Base-by-base conservation (phyloP, 2,113 vertebrate genomes). In the Plotosus lineatus region DNA sequence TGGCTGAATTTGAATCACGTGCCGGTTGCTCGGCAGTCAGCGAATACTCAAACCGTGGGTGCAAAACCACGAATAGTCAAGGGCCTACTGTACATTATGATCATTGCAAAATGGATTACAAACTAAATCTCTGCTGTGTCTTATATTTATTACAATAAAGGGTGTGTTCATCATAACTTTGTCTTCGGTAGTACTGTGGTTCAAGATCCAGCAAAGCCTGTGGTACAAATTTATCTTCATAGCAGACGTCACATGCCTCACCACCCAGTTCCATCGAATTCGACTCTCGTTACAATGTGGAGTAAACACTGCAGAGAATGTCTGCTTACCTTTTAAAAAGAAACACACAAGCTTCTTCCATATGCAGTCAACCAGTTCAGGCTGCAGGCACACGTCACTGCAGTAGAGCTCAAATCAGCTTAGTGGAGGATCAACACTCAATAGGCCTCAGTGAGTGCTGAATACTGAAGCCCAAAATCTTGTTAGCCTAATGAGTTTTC, bases 401-500 rank as follows among this genome's bases (percentile, higher is more conserved):
- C 48, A 78, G 48, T 31, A 40, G 36, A 48, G 53, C 50, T 46
- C 50, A 75, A 77, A 61, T 61, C 50, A 77, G 65, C 78, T 76
- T 78, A 36, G 46, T 21, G 55, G 26, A 36, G 46, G 46, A 65
- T 75, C 42, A 36, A 73, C 77, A 69, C 40, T 75, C 31, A 55
- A 44, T 71, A 28, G 53, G 60, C 68, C 51, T 71, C 51, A 38
- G 26, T 56, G 11, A 73, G 4, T 9, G 42, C 55, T 53, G 46
- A 51, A 68, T 26, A 44, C 65, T 44, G 31, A 50, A 19, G 9
- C 79, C 15, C 21, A 63, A n/a, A 65, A 21, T 55, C 53, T 51
- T 75, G 77, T 74, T 38, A 77, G 74, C 65, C 51, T 75, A 66
- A 80, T 74, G 9, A 53, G 60, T 36, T 60, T 63, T 65, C 19